Evolutionary conservation across 2,888 invertebrate species (phyloP), one percentile per base, ranked within the genome.

Genomic region (Microplitis manilae): DNA sequence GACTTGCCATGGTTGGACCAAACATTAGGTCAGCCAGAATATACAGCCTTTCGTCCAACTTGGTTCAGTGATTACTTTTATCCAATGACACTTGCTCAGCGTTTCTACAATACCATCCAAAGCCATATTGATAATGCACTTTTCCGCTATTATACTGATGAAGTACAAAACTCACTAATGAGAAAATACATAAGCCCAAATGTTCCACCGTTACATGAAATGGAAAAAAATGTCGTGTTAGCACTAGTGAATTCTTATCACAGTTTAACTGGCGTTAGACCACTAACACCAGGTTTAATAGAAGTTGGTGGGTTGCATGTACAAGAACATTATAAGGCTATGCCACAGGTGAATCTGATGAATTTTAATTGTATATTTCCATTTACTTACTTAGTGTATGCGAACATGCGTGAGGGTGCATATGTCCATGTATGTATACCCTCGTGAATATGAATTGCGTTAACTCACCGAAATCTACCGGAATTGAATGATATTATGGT

Each of bases 1-100:
- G 83, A 92, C 7, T 91, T 93, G 90, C 92, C 93, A 0, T 93
- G 92, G 91, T 91, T 91, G 62, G 92, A 91, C 79, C 90, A 91
- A 78, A 90, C 92, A 60, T 90, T 93, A 62, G 93, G 93, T 4
- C 88, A 93, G 75, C 91, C 92, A 0, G 92, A 92, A 81, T 92
- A 92, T 78, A 93, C 93, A 0, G 91, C 94, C 0, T 92, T 91
- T 81, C 90, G 93, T 9, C 93, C 94, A 15, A 91, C 82, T 40
- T 79, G 80, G n/a, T 77, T 81, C 61, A 79, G 70, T 20, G 79
- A 60, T 1, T 17, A 65, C 8, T 50, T 59, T 1, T 80, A 77
- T 73, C 83, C 82, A 0, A 67, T 83, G 72, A 50, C 78, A 1
- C 82, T 82, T 40, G 75, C 73, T 69, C 72, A 76, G 5, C 79